These are phyloP conservation scores for Typhlichthys subterraneus DNA, from an alignment of 2,797 vertebrate species.

Conservation along the genomic window DNA sequence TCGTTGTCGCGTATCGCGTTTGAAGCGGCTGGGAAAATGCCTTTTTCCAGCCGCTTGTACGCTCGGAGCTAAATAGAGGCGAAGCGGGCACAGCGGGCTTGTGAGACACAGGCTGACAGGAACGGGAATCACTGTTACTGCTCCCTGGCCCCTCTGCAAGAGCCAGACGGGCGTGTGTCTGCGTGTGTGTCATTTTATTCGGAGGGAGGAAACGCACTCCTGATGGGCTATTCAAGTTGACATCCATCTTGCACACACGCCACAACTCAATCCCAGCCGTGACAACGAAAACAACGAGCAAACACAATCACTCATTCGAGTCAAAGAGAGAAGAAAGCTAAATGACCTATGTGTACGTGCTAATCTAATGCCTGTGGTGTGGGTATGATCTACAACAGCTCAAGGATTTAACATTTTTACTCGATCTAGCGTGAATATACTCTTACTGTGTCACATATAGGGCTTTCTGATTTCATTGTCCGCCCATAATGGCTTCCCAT, in stretches of 20 bases:
- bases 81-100: slow-evolving; percentile 37
- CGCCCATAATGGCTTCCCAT: too few species aligned
- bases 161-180: slow-evolving; percentile 43
- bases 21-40: slow-evolving; percentile 1
- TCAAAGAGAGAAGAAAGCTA: slow-evolving; percentile 37
- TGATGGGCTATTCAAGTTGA: slow-evolving; percentile 60
- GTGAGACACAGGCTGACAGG: slow-evolving; percentile 53
- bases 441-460: slow-evolving; percentile 30
- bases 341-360: slow-evolving; percentile 50
- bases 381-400: not conserved
- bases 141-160: slow-evolving; percentile 27
- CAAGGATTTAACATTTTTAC: not conserved
- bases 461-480: too few species aligned
- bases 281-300: slow-evolving; percentile 49
- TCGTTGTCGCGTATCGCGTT: not conserved
- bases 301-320: slow-evolving; percentile 45
- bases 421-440: too few species aligned
- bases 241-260: slow-evolving; percentile 57
- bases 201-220: slow-evolving; percentile 53
- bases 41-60: slow-evolving; percentile 21
- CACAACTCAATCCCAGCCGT: slow-evolving; percentile 44
- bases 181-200: slow-evolving; percentile 70
- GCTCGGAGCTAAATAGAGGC: slow-evolving; percentile 31
- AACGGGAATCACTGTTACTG: slow-evolving; percentile 37
- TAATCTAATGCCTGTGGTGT: slow-evolving; percentile 36